Conservation (phyloP, 1,140 invertebrate species). For the Melitaea cinxia region DNA sequence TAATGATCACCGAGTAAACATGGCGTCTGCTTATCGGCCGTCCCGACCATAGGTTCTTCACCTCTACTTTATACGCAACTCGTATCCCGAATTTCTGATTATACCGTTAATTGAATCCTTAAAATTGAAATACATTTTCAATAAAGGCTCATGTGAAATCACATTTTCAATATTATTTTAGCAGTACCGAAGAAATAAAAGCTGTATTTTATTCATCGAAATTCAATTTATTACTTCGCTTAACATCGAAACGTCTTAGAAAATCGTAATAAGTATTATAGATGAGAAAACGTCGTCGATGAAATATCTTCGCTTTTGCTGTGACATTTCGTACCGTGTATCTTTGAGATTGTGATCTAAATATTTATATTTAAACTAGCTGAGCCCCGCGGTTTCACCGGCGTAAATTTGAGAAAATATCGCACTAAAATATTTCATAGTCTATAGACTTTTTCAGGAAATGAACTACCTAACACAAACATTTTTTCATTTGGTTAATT, state of each 20-base stretch:
- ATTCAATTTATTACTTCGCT: slow-evolving; percentile 31
- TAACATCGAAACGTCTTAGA: slow-evolving; percentile 24
- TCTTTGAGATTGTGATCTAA: not conserved
- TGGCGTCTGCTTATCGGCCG: slow-evolving; percentile 59
- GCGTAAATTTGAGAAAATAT: too few relatives aligned
- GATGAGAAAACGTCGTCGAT: slow-evolving; percentile 18
- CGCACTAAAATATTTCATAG: too few relatives aligned
- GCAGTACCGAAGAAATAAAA: slow-evolving; percentile 7
- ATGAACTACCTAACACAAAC: too few relatives aligned
- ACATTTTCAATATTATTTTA: slow-evolving; percentile 14
- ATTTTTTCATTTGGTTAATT: too few relatives aligned
- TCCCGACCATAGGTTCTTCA: slow-evolving; percentile 65
- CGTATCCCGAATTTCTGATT: slow-evolving; percentile 41
- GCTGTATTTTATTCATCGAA: slow-evolving; percentile 14
- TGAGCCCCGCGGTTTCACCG: too few relatives aligned
- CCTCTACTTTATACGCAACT: slow-evolving; percentile 47
- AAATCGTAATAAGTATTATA: slow-evolving; percentile 18
- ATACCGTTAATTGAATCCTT: slow-evolving; percentile 20
- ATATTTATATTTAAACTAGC: slow-evolving; percentile 7
- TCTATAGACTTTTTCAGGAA: too few relatives aligned
- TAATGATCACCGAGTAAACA: slow-evolving; percentile 62
- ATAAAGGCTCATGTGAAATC: not conserved
- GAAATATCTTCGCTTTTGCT: slow-evolving; percentile 12
- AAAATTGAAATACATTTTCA: not conserved
- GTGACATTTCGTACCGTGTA: not conserved